Percentiles rank a stretch among this genome's conserved stretches.
These are phyloP conservation scores for Lathamus discolor DNA, from an alignment of 2,113 vertebrate genomes.

Conservation along the genomic window DNA sequence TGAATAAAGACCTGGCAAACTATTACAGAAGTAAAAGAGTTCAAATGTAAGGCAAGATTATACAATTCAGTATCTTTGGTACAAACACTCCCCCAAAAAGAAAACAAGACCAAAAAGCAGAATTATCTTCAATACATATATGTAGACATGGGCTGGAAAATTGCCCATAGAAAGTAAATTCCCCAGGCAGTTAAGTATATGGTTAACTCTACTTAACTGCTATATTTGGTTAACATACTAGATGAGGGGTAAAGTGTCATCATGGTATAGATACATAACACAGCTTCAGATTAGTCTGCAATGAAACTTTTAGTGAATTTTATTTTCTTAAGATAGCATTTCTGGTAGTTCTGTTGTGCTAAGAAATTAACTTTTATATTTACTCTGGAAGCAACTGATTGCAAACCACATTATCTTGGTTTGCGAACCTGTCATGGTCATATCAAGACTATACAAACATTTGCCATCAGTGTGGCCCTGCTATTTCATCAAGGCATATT, in stretches of 20 bases:
- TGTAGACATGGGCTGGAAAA: background rate
- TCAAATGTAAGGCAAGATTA: background rate
- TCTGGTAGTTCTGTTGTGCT: background rate
- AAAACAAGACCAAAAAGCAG: background rate
- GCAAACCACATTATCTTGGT: background rate
- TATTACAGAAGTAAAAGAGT: background rate
- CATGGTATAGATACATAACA: background rate
- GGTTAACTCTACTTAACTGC: background rate
- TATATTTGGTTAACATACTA: background rate
- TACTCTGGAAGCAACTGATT: background rate
- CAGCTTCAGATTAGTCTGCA: background rate
- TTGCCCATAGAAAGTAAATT: background rate
- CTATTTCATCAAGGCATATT: background rate
- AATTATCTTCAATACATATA: background rate
- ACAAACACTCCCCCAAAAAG: background rate
- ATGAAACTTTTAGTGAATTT: background rate
- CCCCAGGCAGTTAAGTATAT: background rate
- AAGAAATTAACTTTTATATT: background rate
- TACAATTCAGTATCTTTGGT: background rate
- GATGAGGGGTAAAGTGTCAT: background rate
- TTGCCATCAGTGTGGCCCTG: background rate
- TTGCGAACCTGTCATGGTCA: background rate
- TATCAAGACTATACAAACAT: background rate
- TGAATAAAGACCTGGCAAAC: background rate
- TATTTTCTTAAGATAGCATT: background rate